Evolutionary conservation across 2,113 vertebrate genomes (phyloP), one percentile per base, ranked within the genome.

Genomic region (Spheniscus mendiculus): DNA sequence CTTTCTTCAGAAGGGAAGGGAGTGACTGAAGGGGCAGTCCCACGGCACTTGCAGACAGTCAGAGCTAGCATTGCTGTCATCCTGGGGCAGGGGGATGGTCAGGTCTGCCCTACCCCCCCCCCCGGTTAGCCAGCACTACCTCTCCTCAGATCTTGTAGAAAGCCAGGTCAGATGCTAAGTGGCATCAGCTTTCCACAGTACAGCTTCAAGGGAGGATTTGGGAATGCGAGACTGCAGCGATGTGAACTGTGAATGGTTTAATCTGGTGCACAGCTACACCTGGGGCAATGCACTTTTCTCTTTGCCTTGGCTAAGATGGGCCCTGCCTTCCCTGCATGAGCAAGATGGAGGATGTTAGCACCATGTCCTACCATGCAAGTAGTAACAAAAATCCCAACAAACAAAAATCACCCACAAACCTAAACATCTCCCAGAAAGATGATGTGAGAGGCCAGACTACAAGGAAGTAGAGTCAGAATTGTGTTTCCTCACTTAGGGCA

Each of bases 281-380:
- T 0, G 0, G 3, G 29, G 18, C 17, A 78, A 30, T 2, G 13
- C 26, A 8, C 34, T 80, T 76, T 42, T 8, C 52, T 66, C 38
- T 45, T 34, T 55, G 50, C n/a, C 42, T 50, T 59, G 19, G 23
- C 38, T 36, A 58, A 26, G 2, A 44, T 1, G 18, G 22, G 47
- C 70, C 62, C 22, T 58, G 25, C 38, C 45, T 36, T 71, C 50
- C n/a, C 29, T 63, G 58, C 32, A 50, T 0, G 2, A 66, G 23
- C 10, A 45, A 79, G 38, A 34, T 5, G 13, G 25, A 63, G 3
- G 25, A 65, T 26, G 34, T 34, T 6, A 83, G 36, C 55, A 52
- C 42, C 21, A 23, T 3, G 9, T 90, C 32, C 58, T 56, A 80
- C 32, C 20, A 32, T 2, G 10, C 30, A 47, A 67, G 12, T 9